Conservation (phyloP, 2,888 invertebrate species). For the Meandrusa payeni region DNA sequence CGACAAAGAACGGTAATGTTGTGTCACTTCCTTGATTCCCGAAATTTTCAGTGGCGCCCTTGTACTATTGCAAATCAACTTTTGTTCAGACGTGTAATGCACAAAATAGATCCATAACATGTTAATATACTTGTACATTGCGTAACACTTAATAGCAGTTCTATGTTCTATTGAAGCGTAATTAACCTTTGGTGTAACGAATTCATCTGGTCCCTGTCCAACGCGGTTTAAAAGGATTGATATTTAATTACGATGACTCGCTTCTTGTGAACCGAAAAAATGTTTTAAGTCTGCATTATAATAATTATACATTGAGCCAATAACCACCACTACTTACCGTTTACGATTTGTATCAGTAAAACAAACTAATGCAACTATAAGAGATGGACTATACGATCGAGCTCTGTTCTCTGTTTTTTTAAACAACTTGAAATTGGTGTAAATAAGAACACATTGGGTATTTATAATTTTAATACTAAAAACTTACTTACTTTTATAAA, state of each 20-base stretch:
- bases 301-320: constrained; percentile 62
- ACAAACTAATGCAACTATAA: constrained; percentile 18
- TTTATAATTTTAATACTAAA: too few species aligned
- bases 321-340: constrained; percentile 39
- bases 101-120: constrained; percentile 20
- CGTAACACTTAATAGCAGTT: constrained; percentile 37
- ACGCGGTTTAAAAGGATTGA: constrained; percentile 59
- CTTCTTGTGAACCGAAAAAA: constrained; percentile 51
- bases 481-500: too few species aligned
- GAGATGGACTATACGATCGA: too few species aligned
- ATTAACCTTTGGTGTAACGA: constrained; percentile 43
- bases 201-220: constrained; percentile 43
- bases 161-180: constrained; percentile 46
- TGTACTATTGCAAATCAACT: too few species aligned
- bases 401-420: too few species aligned
- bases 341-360: constrained; percentile 24
- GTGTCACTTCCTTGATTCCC: too few species aligned
- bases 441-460: too few species aligned
- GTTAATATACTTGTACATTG: constrained; percentile 27
- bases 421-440: too few species aligned
- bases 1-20: too few species aligned
- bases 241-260: constrained; percentile 71
- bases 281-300: constrained; percentile 64
- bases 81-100: too few species aligned
- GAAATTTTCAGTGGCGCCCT: too few species aligned